Conservation (phyloP, 2,888 invertebrate species). For the Gonocerus acuteangulatus region DNA sequence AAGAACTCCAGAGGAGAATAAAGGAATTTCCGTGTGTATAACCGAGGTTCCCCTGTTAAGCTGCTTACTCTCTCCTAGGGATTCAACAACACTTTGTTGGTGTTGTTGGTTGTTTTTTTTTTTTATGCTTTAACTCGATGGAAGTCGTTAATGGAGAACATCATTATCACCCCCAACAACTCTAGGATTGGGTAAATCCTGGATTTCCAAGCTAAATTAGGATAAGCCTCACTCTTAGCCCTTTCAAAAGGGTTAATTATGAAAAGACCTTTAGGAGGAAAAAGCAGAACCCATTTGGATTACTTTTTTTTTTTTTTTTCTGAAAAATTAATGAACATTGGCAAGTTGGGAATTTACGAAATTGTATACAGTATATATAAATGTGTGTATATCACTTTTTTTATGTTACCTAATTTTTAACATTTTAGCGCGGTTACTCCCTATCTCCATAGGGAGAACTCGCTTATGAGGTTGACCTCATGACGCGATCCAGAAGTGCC, state of each 20-base stretch:
- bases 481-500: too few species aligned
- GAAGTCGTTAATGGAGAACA: conserved; percentile 8
- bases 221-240: neutral
- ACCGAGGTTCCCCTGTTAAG: neutral
- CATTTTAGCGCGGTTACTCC: too few species aligned
- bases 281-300: conserved; percentile 4
- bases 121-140: too few species aligned
- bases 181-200: neutral
- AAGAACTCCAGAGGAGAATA: conserved; percentile 16
- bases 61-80: conserved; percentile 1
- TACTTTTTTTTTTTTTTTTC: conserved; percentile 4
- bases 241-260: conserved; percentile 8
- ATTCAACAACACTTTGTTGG: conserved; percentile 3
- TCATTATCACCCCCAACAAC: neutral
- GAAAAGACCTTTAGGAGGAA: conserved; percentile 6
- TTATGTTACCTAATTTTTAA: too few species aligned
- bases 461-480: too few species aligned
- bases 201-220: neutral
- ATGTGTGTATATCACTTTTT: too few species aligned
- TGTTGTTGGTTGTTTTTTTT: too few species aligned
- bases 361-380: too few species aligned
- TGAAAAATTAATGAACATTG: conserved; percentile 18
- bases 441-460: too few species aligned
- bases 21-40: conserved; percentile 22
- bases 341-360: too few species aligned